Base-by-base conservation (phyloP, 2,113 vertebrate genomes). In the Capra hircus region DNA sequence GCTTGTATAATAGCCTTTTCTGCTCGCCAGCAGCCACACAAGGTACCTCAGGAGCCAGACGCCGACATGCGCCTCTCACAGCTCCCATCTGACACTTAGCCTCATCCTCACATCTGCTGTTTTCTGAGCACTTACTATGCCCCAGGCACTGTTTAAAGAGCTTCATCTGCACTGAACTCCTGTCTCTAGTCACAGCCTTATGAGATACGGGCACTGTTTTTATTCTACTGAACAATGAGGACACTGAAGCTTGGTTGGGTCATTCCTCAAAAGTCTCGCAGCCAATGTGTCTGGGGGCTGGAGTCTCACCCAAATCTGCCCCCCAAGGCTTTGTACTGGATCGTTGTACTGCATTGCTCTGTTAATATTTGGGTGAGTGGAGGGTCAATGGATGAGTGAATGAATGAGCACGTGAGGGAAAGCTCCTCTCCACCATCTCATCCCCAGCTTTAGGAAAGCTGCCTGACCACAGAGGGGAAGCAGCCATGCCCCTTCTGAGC, bases 1-100 rank as follows among this genome's bases (percentile, higher is more conserved):
- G 27, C 57, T 88, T 14, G 2, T 15, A 0, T 16, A 0, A 71
- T 43, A 88, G 4, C 30, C 25, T 53, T 25, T 10, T 82, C 33
- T 95, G 62, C 87, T 93, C 33, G 8, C 10, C 14, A 23, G 13
- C 52, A 50, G 2, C n/a, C 43, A 3, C 11, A 7, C 4, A 57
- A 50, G 36, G 57, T 53, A 45, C 62, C n/a, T 17, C 45, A 6
- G 13, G 50, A 80, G 82, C 48, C 27, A n/a, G 17, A n/a, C 12
- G 1, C 19, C 45, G 16, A 33, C 0, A 11, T 28, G 16, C 16
- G 1, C n/a, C 45, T 11, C 50, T 43, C 4, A 13, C 0, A 30
- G 6, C 87, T 74, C 33, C n/a, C 48, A 21, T 12, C 3, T n/a
- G 30, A 13, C 23, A 3, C 13, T 21, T 36, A 3, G 12, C 60